Conservation (phyloP, 2,797 vertebrate genomes). For the Lithobates sylvaticus region DNA sequence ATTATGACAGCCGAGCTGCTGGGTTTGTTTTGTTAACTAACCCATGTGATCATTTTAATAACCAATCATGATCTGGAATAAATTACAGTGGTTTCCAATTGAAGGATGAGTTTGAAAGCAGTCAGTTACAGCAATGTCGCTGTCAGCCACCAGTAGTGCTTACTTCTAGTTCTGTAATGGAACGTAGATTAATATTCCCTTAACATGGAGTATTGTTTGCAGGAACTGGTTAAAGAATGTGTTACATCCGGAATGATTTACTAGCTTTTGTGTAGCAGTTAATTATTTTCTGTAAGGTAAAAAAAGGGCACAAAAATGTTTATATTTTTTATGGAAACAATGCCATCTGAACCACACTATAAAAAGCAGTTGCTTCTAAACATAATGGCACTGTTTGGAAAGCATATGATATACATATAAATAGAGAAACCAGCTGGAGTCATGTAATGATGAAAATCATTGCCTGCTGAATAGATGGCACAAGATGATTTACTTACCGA, state of each 20-base stretch:
- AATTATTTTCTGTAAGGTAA: neutral
- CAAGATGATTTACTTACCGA: conserved; percentile 57
- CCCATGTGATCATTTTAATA: neutral
- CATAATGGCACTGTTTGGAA: conserved; percentile 48
- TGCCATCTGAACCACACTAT: conserved; percentile 20
- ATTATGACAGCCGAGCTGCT: neutral
- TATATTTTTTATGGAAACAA: conserved; percentile 31
- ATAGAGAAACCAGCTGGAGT: conserved; percentile 61
- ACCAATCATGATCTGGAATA: neutral
- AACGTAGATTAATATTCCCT: neutral
- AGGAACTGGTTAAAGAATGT: neutral
- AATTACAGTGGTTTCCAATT: neutral
- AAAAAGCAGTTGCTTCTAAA: conserved; percentile 43
- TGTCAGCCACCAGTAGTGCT: too few relatives aligned
- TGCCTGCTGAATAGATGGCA: conserved; percentile 52
- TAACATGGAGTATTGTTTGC: neutral
- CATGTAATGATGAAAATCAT: conserved; percentile 60
- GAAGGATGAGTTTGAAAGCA: neutral
- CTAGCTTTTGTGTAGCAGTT: neutral
- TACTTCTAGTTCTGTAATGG: too few relatives aligned
- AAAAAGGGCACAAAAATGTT: neutral
- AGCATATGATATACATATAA: conserved; percentile 60
- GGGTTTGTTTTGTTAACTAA: neutral
- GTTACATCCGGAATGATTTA: neutral
- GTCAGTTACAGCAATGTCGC: neutral